These are phyloP conservation scores for Corythornis cristatus DNA, from an alignment of 2,113 vertebrate genomes.

Conservation along the genomic window DNA sequence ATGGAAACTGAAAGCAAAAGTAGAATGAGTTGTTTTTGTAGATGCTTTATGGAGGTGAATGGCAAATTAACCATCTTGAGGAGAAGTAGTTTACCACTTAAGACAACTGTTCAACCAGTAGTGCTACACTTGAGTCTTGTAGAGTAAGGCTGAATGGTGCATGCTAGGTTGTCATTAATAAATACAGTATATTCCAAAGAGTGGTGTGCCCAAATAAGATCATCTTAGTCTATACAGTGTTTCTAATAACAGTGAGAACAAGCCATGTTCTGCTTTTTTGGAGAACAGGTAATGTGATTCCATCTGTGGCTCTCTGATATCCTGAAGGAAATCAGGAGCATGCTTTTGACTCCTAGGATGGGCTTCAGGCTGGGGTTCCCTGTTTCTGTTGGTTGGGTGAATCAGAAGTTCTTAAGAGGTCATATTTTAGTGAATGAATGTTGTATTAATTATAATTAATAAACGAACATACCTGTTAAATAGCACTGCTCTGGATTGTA, in stretches of 20 bases:
- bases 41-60: background rate
- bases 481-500: background rate
- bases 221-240: background rate
- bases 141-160: background rate
- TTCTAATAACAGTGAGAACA: background rate
- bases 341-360: background rate
- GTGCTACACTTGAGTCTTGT: background rate
- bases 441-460: background rate
- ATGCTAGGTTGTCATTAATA: background rate
- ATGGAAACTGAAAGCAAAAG: conserved; percentile 13
- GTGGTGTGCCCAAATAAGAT: background rate
- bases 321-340: background rate
- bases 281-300: background rate
- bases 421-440: background rate
- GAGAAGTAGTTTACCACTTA: background rate
- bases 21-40: background rate
- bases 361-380: background rate
- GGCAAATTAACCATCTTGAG: background rate
- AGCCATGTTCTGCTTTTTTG: background rate
- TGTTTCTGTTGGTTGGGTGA: background rate
- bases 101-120: background rate
- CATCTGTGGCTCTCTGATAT: background rate
- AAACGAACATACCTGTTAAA: background rate
- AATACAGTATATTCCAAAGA: background rate
- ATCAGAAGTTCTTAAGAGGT: background rate